These are phyloP conservation scores for Xenotilapia leptura DNA, from an alignment of 2,113 vertebrate species.

Conservation along the genomic window DNA sequence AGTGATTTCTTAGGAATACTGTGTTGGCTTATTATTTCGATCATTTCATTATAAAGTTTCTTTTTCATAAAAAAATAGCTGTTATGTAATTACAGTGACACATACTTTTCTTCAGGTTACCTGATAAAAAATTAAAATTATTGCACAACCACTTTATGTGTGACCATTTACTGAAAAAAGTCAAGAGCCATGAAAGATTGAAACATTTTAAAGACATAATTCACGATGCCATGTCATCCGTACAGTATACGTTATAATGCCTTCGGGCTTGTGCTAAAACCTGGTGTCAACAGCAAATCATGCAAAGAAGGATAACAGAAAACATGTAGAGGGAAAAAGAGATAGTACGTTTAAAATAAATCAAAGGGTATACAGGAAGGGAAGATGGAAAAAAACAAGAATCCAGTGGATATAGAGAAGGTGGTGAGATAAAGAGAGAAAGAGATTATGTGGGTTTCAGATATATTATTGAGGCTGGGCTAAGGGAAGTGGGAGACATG, in stretches of 20 bases:
- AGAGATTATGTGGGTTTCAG: conserved; percentile 41
- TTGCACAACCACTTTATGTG: background rate
- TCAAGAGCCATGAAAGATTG: background rate
- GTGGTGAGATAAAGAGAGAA: conserved; percentile 1
- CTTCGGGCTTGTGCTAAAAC: conserved; percentile 9
- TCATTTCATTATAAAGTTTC: background rate
- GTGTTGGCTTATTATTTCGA: background rate
- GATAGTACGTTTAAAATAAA: conserved; percentile 24
- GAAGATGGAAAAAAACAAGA: background rate
- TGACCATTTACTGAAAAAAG: background rate
- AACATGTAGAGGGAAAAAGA: background rate
- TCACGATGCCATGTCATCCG: background rate
- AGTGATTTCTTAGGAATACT: conserved; percentile 3
- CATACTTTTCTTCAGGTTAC: background rate
- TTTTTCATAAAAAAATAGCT: background rate
- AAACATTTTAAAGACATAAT: background rate
- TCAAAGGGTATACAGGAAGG: conserved; percentile 5
- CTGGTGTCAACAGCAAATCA: conserved; percentile 35
- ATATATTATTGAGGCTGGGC: conserved; percentile 47
- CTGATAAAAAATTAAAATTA: background rate
- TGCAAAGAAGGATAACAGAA: conserved; percentile 20
- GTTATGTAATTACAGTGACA: background rate
- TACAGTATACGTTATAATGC: background rate
- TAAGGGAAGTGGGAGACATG: background rate
- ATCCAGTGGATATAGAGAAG: background rate